Evolutionary conservation across 1,140 invertebrate species (phyloP).

Genomic region (Olivierus martensii): DNA sequence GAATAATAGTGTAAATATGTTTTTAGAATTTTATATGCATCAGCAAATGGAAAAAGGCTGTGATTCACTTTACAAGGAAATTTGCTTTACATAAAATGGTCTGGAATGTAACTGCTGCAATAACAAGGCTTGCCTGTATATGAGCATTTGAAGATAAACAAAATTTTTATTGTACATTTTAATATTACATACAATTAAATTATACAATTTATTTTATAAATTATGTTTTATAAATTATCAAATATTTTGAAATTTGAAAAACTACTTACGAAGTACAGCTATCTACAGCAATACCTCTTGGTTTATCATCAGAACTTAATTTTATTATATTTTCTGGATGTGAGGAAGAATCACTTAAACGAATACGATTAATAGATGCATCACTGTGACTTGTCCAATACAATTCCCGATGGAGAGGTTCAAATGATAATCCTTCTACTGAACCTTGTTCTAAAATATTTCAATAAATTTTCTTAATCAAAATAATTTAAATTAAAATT

Average conservation of each 20-base stretch:
- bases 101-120: no score
- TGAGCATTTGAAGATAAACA: no score
- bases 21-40: no score
- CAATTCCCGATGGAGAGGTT: slow-evolving; percentile 44
- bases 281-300: slow-evolving; percentile 65
- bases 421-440: slow-evolving; percentile 69
- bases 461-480: background rate
- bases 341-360: slow-evolving; percentile 28
- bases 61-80: no score
- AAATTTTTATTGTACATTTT: no score
- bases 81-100: no score
- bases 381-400: slow-evolving; percentile 79
- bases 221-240: background rate
- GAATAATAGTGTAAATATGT: no score
- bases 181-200: no score
- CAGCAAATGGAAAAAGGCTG: no score
- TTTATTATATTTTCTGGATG: slow-evolving; percentile 48
- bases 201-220: background rate
- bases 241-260: background rate
- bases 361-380: slow-evolving; percentile 51
- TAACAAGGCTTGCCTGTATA: no score
- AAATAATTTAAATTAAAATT: no score
- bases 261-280: slow-evolving; percentile 49
- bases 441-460: slow-evolving; percentile 45
- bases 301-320: slow-evolving; percentile 53